Conservation (phyloP, 2,113 vertebrate species). For the Alligator sinensis region DNA sequence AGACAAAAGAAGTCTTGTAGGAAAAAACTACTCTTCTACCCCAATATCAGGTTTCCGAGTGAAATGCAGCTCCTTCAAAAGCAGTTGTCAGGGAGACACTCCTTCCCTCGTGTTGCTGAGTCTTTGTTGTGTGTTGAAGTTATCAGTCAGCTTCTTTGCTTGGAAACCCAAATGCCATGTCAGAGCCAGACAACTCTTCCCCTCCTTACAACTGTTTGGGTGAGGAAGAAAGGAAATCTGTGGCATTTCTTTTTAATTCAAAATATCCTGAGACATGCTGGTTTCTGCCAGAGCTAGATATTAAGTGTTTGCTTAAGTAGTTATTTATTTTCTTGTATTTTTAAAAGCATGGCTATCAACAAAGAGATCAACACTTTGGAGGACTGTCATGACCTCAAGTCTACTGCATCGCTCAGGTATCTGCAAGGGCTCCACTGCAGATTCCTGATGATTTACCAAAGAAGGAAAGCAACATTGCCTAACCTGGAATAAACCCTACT, state of each 20-base stretch:
- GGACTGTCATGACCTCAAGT: not conserved
- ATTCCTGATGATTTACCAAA: too few relatives aligned
- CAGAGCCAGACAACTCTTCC: not conserved
- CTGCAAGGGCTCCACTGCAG: too few relatives aligned
- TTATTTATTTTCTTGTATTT: not conserved
- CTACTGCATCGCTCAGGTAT: too few relatives aligned
- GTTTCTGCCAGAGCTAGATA: not conserved
- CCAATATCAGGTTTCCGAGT: not conserved
- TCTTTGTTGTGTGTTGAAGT: not conserved
- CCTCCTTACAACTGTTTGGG: too few relatives aligned
- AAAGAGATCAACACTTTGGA: not conserved
- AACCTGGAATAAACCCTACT: too few relatives aligned
- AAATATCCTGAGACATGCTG: not conserved
- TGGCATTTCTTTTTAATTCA: not conserved
- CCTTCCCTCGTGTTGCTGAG: not conserved
- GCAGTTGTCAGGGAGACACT: not conserved
- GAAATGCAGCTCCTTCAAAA: not conserved
- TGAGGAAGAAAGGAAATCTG: not conserved
- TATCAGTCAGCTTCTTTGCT: not conserved
- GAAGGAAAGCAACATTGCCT: too few relatives aligned
- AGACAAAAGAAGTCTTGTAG: not conserved
- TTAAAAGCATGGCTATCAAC: not conserved
- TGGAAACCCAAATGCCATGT: not conserved
- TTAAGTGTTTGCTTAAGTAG: not conserved
- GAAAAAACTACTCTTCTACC: not conserved